Percentiles rank a stretch among this genome's conserved stretches.
Evolutionary conservation across 1,140 invertebrate species (phyloP).

Genomic region (Plutomurus gul): DNA sequence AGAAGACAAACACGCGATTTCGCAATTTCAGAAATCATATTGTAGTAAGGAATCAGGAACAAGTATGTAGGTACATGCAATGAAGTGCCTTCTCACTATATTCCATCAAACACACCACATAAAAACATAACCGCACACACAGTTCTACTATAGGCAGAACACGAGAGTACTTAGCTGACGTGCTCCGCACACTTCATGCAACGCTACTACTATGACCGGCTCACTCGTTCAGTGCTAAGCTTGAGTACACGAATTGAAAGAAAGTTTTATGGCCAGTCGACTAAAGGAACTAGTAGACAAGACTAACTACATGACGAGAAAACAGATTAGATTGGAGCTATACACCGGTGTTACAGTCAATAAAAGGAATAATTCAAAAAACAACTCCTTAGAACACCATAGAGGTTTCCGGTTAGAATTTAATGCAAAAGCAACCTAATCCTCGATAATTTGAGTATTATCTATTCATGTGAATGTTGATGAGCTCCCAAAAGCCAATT

Average conservation of each 20-base stretch:
- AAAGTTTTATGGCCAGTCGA: slow-evolving; percentile 10
- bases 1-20: slow-evolving; percentile 23
- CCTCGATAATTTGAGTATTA: background rate
- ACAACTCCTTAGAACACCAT: background rate
- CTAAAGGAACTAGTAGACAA: background rate
- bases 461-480: slow-evolving; percentile 9
- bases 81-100: no score
- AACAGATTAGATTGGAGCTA: slow-evolving; percentile 9
- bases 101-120: no score
- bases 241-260: slow-evolving; percentile 5
- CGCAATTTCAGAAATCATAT: slow-evolving; percentile 24
- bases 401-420: background rate
- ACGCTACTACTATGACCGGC: background rate
- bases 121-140: no score
- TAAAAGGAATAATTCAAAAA: slow-evolving; percentile 20
- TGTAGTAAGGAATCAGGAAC: slow-evolving; percentile 8
- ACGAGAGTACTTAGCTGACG: background rate
- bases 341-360: background rate
- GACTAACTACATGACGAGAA: background rate
- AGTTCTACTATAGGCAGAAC: no score
- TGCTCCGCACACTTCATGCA: background rate
- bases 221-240: background rate
- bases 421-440: background rate
- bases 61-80: no score
- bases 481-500: background rate